Evolutionary conservation across 1,140 invertebrate species (phyloP).

Genomic region (Schlechtendalia chinensis): DNA sequence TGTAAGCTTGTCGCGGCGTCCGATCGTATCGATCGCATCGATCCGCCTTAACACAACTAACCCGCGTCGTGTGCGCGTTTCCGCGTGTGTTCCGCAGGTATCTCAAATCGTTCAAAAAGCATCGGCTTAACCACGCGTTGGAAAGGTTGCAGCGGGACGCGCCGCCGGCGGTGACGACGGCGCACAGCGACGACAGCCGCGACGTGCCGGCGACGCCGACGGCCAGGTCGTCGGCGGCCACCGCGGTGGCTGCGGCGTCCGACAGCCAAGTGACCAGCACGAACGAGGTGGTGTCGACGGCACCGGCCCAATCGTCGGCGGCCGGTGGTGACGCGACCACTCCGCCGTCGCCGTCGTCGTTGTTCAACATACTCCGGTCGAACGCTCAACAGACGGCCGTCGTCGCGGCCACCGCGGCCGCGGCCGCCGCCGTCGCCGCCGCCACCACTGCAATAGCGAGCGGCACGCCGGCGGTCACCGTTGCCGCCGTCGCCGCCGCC

Average conservation of each 20-base stretch:
- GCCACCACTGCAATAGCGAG: slow-evolving; percentile 54
- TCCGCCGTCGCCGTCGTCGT: slow-evolving; percentile 55
- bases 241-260: slow-evolving; percentile 57
- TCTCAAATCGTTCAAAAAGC: slow-evolving; percentile 85
- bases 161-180: background rate
- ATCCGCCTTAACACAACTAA: too few relatives aligned
- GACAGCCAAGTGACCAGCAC: slow-evolving; percentile 70
- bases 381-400: slow-evolving; percentile 51
- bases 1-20: too few relatives aligned
- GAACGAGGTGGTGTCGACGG: slow-evolving; percentile 66
- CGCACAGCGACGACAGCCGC: slow-evolving; percentile 21
- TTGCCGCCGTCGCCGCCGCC: slow-evolving; percentile 40
- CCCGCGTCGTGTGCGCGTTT: too few relatives aligned
- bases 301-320: slow-evolving; percentile 54
- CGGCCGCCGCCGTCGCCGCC: slow-evolving; percentile 51
- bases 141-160: slow-evolving; percentile 67
- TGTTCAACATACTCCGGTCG: slow-evolving; percentile 22
- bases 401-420: slow-evolving; percentile 54
- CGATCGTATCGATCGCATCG: too few relatives aligned
- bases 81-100: slow-evolving; percentile 59
- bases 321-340: slow-evolving; percentile 53
- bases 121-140: slow-evolving; percentile 79
- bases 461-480: slow-evolving; percentile 50
- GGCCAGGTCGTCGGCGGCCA: slow-evolving; percentile 50
- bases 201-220: slow-evolving; percentile 44